Conservation (phyloP, 2,113 vertebrate species). For the Lepus americanus region DNA sequence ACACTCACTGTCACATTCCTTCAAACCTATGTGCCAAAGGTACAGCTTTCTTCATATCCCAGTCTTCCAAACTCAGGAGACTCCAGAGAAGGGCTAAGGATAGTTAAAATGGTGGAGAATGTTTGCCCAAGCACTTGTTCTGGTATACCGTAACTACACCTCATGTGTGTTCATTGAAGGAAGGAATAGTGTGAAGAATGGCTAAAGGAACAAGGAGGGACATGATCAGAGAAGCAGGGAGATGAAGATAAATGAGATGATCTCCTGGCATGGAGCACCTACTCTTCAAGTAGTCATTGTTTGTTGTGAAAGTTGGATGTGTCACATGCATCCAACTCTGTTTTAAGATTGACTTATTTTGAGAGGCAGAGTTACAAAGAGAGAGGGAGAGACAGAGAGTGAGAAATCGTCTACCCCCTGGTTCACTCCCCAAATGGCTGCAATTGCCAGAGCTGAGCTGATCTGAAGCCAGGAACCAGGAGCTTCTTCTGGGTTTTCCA, state of each 20-base stretch:
- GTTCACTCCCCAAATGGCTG: no score
- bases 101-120: background rate
- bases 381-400: no score
- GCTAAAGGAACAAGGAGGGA: background rate
- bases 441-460: no score
- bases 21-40: background rate
- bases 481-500: no score
- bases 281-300: conserved; percentile 71
- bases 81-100: background rate
- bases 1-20: fast-evolving
- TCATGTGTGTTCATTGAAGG: background rate
- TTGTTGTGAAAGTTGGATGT: conserved; percentile 56
- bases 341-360: no score
- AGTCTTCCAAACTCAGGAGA: background rate
- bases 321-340: conserved; percentile 67
- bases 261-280: conserved; percentile 64
- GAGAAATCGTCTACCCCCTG: no score
- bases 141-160: background rate
- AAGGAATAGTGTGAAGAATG: background rate
- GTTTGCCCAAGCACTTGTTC: background rate
- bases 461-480: no score
- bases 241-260: conserved; percentile 75
- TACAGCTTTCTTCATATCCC: background rate
- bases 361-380: no score
- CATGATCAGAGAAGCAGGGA: conserved; percentile 57